These are phyloP conservation scores for Meiosimyza decipiens DNA, from an alignment of 2,888 invertebrate species.

Conservation along the genomic window DNA sequence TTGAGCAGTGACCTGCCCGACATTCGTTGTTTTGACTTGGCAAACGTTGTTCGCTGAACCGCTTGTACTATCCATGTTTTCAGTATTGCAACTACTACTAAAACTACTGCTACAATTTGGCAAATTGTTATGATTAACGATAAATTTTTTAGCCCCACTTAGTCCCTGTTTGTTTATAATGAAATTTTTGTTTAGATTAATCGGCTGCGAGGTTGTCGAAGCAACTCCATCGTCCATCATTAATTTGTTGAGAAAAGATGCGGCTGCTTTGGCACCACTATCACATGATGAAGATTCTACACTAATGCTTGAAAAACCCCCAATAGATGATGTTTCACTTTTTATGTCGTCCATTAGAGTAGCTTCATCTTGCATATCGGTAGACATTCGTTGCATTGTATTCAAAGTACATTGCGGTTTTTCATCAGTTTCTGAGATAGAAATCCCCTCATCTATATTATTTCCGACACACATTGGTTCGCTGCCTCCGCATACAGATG, in stretches of 20 bases:
- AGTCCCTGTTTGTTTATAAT: conserved; percentile 58
- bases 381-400: conserved; percentile 48
- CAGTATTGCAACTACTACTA: conserved; percentile 12
- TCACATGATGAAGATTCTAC: conserved; percentile 53
- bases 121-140: conserved; percentile 56
- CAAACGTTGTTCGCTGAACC: neutral
- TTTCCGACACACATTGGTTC: conserved; percentile 55
- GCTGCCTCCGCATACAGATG: conserved; percentile 53
- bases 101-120: conserved; percentile 33
- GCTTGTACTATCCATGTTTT: conserved; percentile 17
- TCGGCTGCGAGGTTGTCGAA: conserved; percentile 17
- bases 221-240: conserved; percentile 43
- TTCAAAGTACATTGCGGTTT: conserved; percentile 50
- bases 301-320: conserved; percentile 60
- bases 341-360: conserved; percentile 64
- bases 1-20: too few species aligned
- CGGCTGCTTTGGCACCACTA: conserved; percentile 48
- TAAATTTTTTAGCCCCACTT: conserved; percentile 57
- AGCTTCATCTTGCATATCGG: conserved; percentile 58
- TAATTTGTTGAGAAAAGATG: conserved; percentile 45
- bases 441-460: conserved; percentile 58
- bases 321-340: conserved; percentile 60
- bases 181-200: conserved; percentile 52
- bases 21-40: too few species aligned
- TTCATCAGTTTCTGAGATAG: conserved; percentile 55